Evolutionary conservation across 2,797 vertebrate genomes (phyloP), one percentile per base, ranked within the genome.

Genomic region (Peromyscus melanophrys): DNA sequence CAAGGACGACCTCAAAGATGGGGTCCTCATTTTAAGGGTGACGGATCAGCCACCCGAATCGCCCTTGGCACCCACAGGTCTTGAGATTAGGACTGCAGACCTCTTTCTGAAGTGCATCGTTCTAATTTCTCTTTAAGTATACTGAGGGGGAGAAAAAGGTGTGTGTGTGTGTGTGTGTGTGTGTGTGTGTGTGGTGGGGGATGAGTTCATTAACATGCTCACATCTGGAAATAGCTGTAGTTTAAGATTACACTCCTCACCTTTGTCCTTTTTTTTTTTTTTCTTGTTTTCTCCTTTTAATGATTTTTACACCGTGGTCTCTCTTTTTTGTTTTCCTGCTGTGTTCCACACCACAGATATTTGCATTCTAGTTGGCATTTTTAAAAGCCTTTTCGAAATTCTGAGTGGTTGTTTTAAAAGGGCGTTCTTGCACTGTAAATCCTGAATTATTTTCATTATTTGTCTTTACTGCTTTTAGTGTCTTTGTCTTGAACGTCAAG

Each of bases 391-490:
- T 95, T 52, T 23, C 37, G 75, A 12, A 29, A 57, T 91, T 76
- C 34, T 90, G 86, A 46, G 80, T 40, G 55, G 65, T 73, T 83
- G 37, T 87, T 90, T 77, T 12, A 65, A 40, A n/a, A 40, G 75
- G 23, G 21, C 67, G 31, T n/a, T 71, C 40, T 55, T 81, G 52
- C 12, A 13, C 61, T 90, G 7, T 82, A 82, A 82, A 86, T 40
- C n/a, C 76, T 77, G 27, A 92, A 84, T 31, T 46, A 34, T 67
- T 87, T 67, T 69, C 19, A 37, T 86, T 61, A 27, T 21, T 55
- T 92, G 73, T 85, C 52, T 89, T 78, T 92, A 75, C 34, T 85
- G 80, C 13, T 90, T 90, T 57, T 11, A 61, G 40, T 27, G 49
- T 55, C 29, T 59, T 6, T 86, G 13, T 63, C 29, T 46, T 71